Evolutionary conservation across 2,888 invertebrate species (phyloP).

Genomic region (Cosmia pyralina): DNA sequence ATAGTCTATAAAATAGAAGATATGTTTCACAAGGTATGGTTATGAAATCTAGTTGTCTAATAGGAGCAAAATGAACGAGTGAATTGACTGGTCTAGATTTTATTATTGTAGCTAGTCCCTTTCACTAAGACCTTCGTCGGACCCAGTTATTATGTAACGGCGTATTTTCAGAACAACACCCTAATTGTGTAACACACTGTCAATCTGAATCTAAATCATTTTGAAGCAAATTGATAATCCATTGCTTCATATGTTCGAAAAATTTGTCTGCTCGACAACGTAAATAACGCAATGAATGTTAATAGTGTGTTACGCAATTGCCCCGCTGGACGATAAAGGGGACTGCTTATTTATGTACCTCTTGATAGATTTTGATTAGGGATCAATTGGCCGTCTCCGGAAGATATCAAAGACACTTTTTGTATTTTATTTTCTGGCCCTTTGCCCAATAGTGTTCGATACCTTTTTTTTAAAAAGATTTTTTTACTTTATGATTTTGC

Average conservation of each 20-base stretch:
- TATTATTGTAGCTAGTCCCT: constrained; percentile 9
- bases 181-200: no score
- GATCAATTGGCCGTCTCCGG: constrained; percentile 5
- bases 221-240: no score
- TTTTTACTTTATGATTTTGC: constrained; percentile 12
- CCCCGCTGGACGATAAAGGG: background rate
- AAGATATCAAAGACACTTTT: constrained; percentile 10
- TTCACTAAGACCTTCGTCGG: constrained; percentile 20
- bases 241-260: no score
- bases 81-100: constrained; percentile 5
- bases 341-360: constrained; percentile 4
- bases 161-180: constrained; percentile 5
- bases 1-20: background rate
- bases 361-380: constrained; percentile 27
- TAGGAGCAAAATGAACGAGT: constrained; percentile 2
- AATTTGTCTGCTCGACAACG: no score
- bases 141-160: constrained; percentile 7
- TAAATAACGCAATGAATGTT: no score
- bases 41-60: background rate
- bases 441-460: background rate
- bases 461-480: background rate
- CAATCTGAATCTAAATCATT: no score
- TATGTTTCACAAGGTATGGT: constrained; percentile 18
- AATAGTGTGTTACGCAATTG: no score
- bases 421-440: constrained; percentile 5